phyloP scores from a whole-genome alignment of 2,113 vertebrate genomes.

The Mesitornis unicolor region DNA sequence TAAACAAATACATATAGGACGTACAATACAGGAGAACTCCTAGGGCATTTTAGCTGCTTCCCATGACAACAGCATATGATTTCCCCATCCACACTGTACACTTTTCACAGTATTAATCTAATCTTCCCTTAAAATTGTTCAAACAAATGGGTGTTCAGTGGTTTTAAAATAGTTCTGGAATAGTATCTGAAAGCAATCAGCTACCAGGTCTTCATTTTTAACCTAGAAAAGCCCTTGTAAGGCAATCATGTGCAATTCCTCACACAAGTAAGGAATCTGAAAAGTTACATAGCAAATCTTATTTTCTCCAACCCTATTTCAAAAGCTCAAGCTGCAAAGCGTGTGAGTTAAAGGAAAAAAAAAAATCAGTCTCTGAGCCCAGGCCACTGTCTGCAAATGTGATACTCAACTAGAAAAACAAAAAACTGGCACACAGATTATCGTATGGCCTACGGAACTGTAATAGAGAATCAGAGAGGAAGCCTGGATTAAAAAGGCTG shows the following conservation, averaged over 20 bases:
- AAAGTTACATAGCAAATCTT: neutral
- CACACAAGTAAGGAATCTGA: neutral
- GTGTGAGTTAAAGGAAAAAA: neutral
- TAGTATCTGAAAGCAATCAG: neutral
- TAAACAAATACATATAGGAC: neutral
- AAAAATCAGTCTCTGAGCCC: neutral
- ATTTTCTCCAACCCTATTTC: neutral
- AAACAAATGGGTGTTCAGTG: neutral
- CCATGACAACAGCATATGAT: neutral
- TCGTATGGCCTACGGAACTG: neutral
- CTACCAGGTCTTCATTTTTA: neutral
- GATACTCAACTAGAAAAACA: neutral
- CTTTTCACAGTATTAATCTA: neutral
- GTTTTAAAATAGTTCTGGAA: neutral
- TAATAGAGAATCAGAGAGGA: neutral
- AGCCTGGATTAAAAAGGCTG: neutral
- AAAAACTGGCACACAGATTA: neutral
- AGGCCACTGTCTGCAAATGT: neutral
- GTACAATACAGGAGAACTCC: neutral
- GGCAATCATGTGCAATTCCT: neutral
- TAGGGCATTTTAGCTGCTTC: neutral
- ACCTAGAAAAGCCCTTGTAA: constrained; percentile 11
- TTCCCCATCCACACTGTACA: neutral
- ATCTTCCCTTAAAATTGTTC: neutral
- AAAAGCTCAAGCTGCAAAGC: neutral